Percentiles rank a stretch among this genome's conserved stretches.
phyloP scores from a whole-genome alignment of 2,113 vertebrate genomes.

The Nasalis larvatus region DNA sequence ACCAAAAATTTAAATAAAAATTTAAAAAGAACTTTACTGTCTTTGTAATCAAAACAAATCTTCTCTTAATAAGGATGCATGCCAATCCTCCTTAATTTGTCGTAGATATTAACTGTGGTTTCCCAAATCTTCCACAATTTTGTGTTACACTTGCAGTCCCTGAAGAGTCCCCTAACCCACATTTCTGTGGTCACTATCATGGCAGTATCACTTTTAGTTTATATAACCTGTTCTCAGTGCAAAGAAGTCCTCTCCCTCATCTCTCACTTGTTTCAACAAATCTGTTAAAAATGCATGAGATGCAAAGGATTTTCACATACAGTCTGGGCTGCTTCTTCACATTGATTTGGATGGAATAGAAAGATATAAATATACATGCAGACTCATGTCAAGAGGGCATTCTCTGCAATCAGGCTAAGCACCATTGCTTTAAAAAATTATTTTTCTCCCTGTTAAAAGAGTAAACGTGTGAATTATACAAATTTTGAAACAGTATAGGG shows the following conservation, averaged over 20 bases:
- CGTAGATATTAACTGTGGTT: background rate
- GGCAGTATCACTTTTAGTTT: constrained; percentile 6
- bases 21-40: background rate
- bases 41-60: constrained; percentile 35
- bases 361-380: constrained; percentile 48
- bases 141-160: background rate
- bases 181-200: background rate
- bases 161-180: background rate
- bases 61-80: background rate
- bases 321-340: background rate
- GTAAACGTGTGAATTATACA: constrained; percentile 1
- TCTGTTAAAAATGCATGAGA: constrained; percentile 66
- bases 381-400: constrained; percentile 22
- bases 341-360: constrained; percentile 25
- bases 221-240: constrained; percentile 32
- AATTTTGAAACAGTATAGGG: background rate
- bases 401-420: constrained; percentile 18
- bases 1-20: no score
- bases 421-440: constrained; percentile 6
- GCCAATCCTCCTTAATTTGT: background rate
- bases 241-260: constrained; percentile 30
- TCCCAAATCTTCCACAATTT: constrained; percentile 17
- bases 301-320: background rate
- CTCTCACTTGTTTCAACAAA: constrained; percentile 49
- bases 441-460: constrained; percentile 24